Conservation (phyloP, 2,888 invertebrate species). For the Sesia bembeciformis region DNA sequence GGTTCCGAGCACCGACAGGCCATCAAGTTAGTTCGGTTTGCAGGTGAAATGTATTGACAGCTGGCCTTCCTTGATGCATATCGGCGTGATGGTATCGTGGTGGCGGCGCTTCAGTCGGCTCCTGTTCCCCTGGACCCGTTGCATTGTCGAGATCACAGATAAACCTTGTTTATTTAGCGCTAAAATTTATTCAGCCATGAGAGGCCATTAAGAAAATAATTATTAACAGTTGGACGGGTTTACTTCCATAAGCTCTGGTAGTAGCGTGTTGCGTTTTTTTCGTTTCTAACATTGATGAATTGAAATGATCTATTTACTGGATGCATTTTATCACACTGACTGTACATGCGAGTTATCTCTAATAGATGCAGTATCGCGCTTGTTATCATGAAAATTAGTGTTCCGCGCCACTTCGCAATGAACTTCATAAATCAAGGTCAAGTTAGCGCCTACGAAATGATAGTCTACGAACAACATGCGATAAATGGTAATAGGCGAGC, state of each 20-base stretch:
- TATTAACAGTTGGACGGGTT: conserved; percentile 58
- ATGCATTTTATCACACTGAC: neutral
- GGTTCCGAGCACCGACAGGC: conserved; percentile 51
- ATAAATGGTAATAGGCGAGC: conserved; percentile 58
- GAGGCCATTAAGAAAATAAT: conserved; percentile 59
- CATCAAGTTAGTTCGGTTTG: conserved; percentile 50
- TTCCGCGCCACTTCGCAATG: conserved; percentile 23
- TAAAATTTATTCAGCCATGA: conserved; percentile 63
- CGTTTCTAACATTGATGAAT: conserved; percentile 44
- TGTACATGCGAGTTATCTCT: neutral
- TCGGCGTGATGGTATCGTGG: conserved; percentile 68
- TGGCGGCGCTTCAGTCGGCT: conserved; percentile 67
- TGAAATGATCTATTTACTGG: conserved; percentile 34
- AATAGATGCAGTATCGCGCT: neutral
- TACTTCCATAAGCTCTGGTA: conserved; percentile 48
- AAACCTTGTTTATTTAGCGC: conserved; percentile 69
- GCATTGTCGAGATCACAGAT: conserved; percentile 66
- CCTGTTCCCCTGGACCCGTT: conserved; percentile 53
- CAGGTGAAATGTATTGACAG: conserved; percentile 73
- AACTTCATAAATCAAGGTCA: conserved; percentile 54
- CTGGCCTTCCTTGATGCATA: conserved; percentile 73
- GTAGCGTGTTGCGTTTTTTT: conserved; percentile 47
- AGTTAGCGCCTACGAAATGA: conserved; percentile 43
- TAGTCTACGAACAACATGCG: conserved; percentile 44
- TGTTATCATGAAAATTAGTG: neutral